These are phyloP conservation scores for Corydoras sp. DNA, from an alignment of 2,113 vertebrate species.

Conservation along the genomic window DNA sequence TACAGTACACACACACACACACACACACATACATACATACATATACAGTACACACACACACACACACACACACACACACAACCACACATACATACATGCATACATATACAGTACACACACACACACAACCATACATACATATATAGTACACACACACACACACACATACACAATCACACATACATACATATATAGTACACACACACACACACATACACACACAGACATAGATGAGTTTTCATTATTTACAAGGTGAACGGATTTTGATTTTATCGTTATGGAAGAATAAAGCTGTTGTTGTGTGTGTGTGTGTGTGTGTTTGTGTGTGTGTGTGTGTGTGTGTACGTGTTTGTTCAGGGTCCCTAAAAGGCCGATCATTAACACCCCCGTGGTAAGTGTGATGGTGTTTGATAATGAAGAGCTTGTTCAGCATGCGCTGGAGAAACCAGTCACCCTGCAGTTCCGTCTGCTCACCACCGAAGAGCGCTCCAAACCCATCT, in stretches of 20 bases:
- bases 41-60: constrained; percentile 56
- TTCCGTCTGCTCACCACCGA: constrained; percentile 86
- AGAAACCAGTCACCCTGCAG: constrained; percentile 86
- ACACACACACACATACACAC: constrained; percentile 12
- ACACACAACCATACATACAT: no score
- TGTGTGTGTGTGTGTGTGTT: no score
- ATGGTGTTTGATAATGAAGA: constrained; percentile 75
- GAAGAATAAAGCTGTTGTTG: no score
- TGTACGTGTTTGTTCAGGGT: constrained; percentile 65
- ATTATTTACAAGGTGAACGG: no score
- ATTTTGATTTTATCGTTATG: no score
- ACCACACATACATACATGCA: no score
- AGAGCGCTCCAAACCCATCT: constrained; percentile 92
- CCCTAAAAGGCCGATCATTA: constrained; percentile 90
- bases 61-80: constrained; percentile 10
- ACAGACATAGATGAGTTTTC: background rate
- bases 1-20: constrained; percentile 54
- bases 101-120: constrained; percentile 61
- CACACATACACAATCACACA: no score
- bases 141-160: constrained; percentile 54
- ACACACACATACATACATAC: no score
- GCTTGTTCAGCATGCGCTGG: constrained; percentile 63
- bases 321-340: background rate
- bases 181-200: no score
- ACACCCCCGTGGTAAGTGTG: constrained; percentile 88